A percentile compares a stretch with the other conserved stretches of the same genome.
phyloP scores from a whole-genome alignment of 1,140 invertebrate species.

The Leptopilina clavipes region DNA sequence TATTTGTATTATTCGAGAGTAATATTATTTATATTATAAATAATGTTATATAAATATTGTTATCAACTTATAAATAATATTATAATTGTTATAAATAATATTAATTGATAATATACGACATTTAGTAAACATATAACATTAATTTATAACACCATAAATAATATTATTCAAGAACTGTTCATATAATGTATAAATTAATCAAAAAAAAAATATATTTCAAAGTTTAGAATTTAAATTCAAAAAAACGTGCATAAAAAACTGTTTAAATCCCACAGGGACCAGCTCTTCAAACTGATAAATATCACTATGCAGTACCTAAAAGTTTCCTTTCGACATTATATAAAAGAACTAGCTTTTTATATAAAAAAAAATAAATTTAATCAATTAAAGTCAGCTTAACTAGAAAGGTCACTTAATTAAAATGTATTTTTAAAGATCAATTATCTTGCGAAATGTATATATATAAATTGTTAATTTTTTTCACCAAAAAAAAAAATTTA shows the following conservation, averaged over 20 bases:
- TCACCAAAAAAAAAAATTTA: not conserved
- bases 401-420: not conserved
- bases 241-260: constrained; percentile 21
- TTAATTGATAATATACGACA: too few species aligned
- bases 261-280: constrained; percentile 64
- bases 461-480: not conserved
- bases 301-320: constrained; percentile 31
- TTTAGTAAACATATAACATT: too few species aligned
- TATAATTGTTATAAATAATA: too few species aligned
- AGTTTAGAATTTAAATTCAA: not conserved
- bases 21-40: too few species aligned
- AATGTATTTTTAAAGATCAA: not conserved
- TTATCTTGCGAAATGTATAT: not conserved
- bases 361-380: constrained; percentile 33
- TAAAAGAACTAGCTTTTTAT: constrained; percentile 39
- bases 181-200: not conserved
- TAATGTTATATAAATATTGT: too few species aligned
- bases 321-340: not conserved
- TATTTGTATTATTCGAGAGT: too few species aligned
- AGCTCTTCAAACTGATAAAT: constrained; percentile 52
- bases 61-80: too few species aligned
- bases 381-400: not conserved
- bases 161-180: not conserved
- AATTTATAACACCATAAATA: too few species aligned
- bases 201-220: constrained; percentile 34